A percentile compares a stretch with the other conserved stretches of the same genome.
Conservation (phyloP, 2,797 vertebrate genomes). For the Manis javanica region DNA sequence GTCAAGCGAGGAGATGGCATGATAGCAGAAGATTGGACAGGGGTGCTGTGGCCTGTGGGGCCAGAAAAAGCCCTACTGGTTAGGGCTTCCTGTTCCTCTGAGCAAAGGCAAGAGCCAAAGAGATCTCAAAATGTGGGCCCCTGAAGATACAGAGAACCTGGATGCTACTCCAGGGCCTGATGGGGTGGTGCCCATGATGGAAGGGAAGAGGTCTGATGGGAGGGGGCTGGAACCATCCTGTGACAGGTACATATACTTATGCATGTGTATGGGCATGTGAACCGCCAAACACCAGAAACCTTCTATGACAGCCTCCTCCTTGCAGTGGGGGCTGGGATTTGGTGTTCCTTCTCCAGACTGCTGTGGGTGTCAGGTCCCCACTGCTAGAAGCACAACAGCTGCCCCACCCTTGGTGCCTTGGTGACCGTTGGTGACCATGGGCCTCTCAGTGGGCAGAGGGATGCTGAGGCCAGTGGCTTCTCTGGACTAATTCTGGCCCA, state of each 20-base stretch:
- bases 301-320: neutral
- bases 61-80: neutral
- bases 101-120: neutral
- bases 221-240: neutral
- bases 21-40: neutral
- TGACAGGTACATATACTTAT: neutral
- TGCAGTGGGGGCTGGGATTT: too few species aligned
- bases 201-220: neutral
- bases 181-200: neutral
- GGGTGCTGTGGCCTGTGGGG: neutral
- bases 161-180: neutral
- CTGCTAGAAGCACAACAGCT: neutral
- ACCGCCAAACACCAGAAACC: neutral
- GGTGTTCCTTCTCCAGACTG: neutral
- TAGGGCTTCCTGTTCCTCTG: neutral
- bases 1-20: neutral
- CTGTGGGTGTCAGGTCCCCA: neutral
- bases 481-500: neutral
- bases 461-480: neutral
- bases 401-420: neutral
- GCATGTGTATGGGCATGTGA: rapidly evolving
- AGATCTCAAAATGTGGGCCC: neutral
- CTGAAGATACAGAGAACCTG: neutral
- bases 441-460: neutral
- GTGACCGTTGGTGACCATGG: neutral